A percentile compares a stretch with the other conserved stretches of the same genome.
Evolutionary conservation across 2,888 invertebrate species (phyloP).

Genomic region (Megaustenia siamemsis): DNA sequence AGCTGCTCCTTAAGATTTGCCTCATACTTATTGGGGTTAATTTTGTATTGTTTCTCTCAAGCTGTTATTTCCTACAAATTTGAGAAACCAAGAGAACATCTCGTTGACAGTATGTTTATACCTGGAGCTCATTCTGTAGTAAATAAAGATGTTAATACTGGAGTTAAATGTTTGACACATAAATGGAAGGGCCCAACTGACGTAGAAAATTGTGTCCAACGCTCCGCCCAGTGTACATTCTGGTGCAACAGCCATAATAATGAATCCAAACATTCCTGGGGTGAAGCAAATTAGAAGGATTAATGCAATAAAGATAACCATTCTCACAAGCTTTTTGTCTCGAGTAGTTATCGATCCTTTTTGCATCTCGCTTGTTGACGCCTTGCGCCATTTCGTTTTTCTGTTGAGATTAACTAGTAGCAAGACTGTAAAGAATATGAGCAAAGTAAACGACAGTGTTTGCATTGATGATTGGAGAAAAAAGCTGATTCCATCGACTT

Average conservation of each 20-base stretch:
- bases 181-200: constrained; percentile 33
- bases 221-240: neutral
- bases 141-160: constrained; percentile 48
- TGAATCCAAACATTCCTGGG: constrained; percentile 7
- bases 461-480: neutral
- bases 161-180: constrained; percentile 42
- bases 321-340: neutral
- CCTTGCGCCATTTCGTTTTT: constrained; percentile 20
- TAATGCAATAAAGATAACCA: neutral
- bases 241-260: neutral
- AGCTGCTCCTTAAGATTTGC: no score
- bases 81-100: no score
- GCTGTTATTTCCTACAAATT: no score
- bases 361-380: neutral
- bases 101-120: constrained; percentile 22
- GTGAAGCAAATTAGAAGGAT: constrained; percentile 34
- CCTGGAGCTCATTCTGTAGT: constrained; percentile 53
- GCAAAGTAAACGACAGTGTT: neutral
- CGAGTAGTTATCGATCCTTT: neutral
- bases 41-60: no score
- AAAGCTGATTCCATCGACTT: constrained; percentile 26
- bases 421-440: constrained; percentile 24
- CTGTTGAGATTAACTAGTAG: constrained; percentile 6
- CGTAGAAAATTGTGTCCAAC: neutral
- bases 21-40: no score